phyloP scores from a whole-genome alignment of 2,113 vertebrate species.

The Cochlearius cochlearius region DNA sequence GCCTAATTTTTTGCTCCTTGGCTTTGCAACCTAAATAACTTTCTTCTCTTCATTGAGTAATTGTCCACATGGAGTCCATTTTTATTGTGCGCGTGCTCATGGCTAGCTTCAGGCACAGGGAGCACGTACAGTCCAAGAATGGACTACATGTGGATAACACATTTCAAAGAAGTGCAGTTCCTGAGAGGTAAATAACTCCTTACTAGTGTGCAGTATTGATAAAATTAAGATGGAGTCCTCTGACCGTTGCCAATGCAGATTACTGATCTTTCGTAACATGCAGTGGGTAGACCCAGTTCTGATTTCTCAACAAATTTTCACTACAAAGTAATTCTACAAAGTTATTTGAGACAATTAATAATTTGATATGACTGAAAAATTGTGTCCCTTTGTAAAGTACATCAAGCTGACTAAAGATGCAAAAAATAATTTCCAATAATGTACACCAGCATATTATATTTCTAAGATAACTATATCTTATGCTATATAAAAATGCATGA shows the following conservation, averaged over 20 bases:
- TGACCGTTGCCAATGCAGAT: not conserved
- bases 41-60: not conserved
- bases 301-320: not conserved
- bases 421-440: not conserved
- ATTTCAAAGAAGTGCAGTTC: constrained; percentile 22
- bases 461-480: not conserved
- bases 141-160: constrained; percentile 44
- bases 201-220: not conserved
- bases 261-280: not conserved
- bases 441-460: not conserved
- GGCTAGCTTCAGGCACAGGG: constrained; percentile 5
- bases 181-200: constrained; percentile 21
- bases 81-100: not conserved
- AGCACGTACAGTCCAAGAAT: constrained; percentile 16
- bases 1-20: constrained; percentile 5
- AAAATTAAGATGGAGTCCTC: not conserved
- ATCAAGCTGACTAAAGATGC: not conserved
- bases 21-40: constrained; percentile 17
- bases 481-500: not conserved
- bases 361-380: not conserved
- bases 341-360: not conserved
- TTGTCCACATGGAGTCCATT: constrained; percentile 44
- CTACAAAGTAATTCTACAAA: not conserved
- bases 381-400: not conserved
- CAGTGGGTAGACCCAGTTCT: not conserved